These are phyloP conservation scores for Malurus elegans DNA, from an alignment of 2,113 vertebrate species.

Conservation along the genomic window DNA sequence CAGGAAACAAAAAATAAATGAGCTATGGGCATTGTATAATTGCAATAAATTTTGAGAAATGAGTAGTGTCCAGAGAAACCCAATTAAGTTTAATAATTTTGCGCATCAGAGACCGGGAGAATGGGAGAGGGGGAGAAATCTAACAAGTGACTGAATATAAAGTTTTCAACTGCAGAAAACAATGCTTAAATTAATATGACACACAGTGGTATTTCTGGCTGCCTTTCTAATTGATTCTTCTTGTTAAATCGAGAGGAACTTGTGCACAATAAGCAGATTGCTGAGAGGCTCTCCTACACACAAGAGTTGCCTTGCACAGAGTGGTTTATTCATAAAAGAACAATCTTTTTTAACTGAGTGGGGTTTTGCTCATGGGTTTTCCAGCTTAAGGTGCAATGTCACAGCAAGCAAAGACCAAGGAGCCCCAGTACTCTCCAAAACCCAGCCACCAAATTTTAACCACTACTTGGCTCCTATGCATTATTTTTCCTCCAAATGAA, in stretches of 20 bases:
- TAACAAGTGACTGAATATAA: constrained; percentile 26
- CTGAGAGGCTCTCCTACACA: background rate
- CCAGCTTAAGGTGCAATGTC: background rate
- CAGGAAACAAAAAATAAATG: constrained; percentile 66
- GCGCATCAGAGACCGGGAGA: background rate
- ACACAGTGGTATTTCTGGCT: background rate
- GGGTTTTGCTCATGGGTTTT: background rate
- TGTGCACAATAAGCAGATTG: background rate
- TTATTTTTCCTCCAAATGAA: background rate
- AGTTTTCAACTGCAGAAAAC: constrained; percentile 36
- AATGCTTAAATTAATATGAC: constrained; percentile 46
- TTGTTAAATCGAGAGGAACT: constrained; percentile 13
- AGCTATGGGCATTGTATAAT: constrained; percentile 57
- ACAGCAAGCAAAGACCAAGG: background rate
- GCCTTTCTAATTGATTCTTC: constrained; percentile 49
- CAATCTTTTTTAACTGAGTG: background rate
- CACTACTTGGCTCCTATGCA: background rate
- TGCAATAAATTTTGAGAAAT: constrained; percentile 70
- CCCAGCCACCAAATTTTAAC: background rate
- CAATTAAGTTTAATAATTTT: constrained; percentile 65
- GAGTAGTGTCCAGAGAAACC: constrained; percentile 57
- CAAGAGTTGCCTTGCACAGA: background rate
- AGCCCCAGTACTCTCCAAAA: background rate
- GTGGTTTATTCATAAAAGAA: background rate
- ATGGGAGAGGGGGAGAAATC: background rate